These are phyloP conservation scores for Mohoua ochrocephala DNA, from an alignment of 2,113 vertebrate species.

Conservation along the genomic window DNA sequence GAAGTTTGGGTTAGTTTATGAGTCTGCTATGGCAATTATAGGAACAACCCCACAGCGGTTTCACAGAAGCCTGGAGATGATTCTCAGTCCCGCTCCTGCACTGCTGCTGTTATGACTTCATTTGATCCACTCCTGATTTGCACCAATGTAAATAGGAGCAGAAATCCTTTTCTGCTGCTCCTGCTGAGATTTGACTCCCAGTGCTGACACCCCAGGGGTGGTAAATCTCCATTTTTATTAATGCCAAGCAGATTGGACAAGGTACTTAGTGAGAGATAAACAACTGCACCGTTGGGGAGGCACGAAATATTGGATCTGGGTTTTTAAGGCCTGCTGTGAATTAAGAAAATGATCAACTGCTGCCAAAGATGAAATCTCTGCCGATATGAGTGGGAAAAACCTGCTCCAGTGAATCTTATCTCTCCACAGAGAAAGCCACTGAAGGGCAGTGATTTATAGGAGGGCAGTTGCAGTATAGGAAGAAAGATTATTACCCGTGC, in stretches of 20 bases:
- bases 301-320: background rate
- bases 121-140: background rate
- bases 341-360: conserved; percentile 39
- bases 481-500: background rate
- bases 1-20: conserved; percentile 3
- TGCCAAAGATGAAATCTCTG: conserved; percentile 26
- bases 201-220: background rate
- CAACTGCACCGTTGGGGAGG: background rate
- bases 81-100: background rate
- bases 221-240: conserved; percentile 16
- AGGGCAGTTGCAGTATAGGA: background rate
- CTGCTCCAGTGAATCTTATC: background rate
- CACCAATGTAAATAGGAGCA: background rate
- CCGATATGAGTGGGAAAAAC: background rate
- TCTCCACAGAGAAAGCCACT: background rate
- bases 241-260: background rate
- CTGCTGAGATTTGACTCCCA: background rate
- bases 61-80: background rate
- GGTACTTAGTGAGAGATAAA: conserved; percentile 41
- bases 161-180: background rate
- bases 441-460: conserved; percentile 11
- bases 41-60: background rate
- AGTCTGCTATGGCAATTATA: background rate
- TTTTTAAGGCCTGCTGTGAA: conserved; percentile 43
- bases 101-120: background rate